A percentile compares a stretch with the other conserved stretches of the same genome.
These are phyloP conservation scores for Noctua comes DNA, from an alignment of 2,888 invertebrate species.

Conservation along the genomic window DNA sequence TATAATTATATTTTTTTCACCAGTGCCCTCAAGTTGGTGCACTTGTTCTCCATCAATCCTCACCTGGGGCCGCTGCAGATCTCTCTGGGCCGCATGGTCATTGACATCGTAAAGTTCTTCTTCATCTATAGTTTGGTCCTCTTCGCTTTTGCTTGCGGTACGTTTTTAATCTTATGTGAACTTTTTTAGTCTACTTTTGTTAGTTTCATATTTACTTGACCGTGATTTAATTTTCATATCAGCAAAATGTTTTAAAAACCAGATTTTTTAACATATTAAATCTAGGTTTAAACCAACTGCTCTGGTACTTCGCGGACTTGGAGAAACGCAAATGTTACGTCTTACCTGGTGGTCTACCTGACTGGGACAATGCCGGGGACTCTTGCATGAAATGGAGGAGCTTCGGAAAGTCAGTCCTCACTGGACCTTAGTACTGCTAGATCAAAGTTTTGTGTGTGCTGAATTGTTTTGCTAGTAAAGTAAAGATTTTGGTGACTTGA, in stretches of 20 bases:
- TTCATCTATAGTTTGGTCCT: constrained; percentile 96
- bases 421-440: constrained; percentile 31
- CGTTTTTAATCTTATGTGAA: constrained; percentile 70
- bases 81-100: constrained; percentile 96
- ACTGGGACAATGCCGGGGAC: constrained; percentile 94
- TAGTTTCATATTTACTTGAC: neutral
- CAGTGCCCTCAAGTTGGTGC: constrained; percentile 97
- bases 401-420: constrained; percentile 94
- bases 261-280: constrained; percentile 1
- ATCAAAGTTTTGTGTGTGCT: neutral
- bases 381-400: constrained; percentile 96
- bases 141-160: constrained; percentile 97
- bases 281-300: constrained; percentile 94
- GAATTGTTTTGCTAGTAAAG: constrained; percentile 1
- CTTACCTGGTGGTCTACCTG: constrained; percentile 92
- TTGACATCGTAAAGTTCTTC: constrained; percentile 98
- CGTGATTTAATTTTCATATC: neutral
- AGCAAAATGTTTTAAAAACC: neutral
- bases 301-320: constrained; percentile 98
- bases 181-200: neutral
- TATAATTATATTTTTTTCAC: neutral
- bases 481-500: too few relatives aligned
- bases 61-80: constrained; percentile 98
- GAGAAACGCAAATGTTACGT: constrained; percentile 95
- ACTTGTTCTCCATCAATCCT: constrained; percentile 98